Evolutionary conservation across 2,797 vertebrate genomes (phyloP).

Genomic region (Chromis chromis): DNA sequence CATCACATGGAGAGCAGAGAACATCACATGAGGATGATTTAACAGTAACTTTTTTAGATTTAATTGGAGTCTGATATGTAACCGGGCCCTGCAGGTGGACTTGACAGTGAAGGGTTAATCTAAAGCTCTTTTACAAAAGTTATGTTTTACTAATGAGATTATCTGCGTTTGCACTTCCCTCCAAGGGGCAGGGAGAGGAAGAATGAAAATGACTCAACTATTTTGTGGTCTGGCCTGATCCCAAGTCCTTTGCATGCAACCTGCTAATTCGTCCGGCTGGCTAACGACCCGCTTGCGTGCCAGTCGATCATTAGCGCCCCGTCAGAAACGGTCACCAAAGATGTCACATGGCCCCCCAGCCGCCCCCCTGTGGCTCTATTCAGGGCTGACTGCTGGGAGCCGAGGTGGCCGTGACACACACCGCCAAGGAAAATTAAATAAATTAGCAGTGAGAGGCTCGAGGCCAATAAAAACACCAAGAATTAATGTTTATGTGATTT

Average conservation of each 20-base stretch:
- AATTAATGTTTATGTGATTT: background rate
- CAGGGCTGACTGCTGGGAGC: slow-evolving; percentile 71
- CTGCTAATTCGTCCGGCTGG: slow-evolving; percentile 73
- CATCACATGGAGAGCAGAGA: background rate
- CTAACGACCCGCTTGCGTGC: slow-evolving; percentile 85
- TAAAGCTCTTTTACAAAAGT: slow-evolving; percentile 73
- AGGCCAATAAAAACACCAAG: slow-evolving; percentile 69
- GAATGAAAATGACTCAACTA: slow-evolving; percentile 69
- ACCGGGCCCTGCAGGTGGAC: slow-evolving; percentile 3
- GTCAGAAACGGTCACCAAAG: slow-evolving; percentile 78
- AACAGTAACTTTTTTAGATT: background rate
- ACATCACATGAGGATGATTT: slow-evolving; percentile 17
- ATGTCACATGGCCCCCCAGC: slow-evolving; percentile 79
- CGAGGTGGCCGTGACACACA: slow-evolving; percentile 70
- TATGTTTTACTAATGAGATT: slow-evolving; percentile 81
- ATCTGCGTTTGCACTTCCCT: slow-evolving; percentile 67
- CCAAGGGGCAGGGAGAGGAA: slow-evolving; percentile 45
- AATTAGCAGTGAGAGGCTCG: slow-evolving; percentile 79
- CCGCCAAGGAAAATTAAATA: slow-evolving; percentile 58
- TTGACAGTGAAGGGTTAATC: slow-evolving; percentile 48
- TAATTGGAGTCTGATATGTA: background rate
- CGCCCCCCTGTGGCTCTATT: slow-evolving; percentile 62
- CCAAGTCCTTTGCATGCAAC: slow-evolving; percentile 81
- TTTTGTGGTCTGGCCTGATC: slow-evolving; percentile 65
- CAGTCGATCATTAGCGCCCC: slow-evolving; percentile 78